Percentiles rank a stretch among this genome's conserved stretches.
phyloP scores from a whole-genome alignment of 2,113 vertebrate genomes.

The Lophotis ruficrista region DNA sequence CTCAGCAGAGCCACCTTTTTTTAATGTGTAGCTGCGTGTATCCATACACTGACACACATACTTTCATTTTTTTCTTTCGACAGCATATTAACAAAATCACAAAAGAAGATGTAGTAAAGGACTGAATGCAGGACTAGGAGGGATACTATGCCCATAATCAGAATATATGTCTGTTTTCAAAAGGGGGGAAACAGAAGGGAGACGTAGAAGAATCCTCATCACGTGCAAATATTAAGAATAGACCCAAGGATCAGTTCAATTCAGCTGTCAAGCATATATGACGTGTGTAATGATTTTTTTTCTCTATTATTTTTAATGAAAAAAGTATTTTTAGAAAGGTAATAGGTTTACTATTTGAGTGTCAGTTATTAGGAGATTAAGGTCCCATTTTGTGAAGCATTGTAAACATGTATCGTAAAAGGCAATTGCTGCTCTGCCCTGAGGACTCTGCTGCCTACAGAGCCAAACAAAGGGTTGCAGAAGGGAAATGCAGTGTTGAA shows the following conservation, averaged over 20 bases:
- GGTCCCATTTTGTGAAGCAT: neutral
- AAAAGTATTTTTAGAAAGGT: neutral
- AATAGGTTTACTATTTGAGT: neutral
- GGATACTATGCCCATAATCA: neutral
- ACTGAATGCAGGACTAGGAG: neutral
- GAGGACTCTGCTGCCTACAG: neutral
- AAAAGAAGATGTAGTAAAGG: neutral
- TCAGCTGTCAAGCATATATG: neutral
- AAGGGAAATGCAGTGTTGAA: neutral
- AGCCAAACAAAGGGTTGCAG: neutral
- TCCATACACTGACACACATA: too few relatives aligned
- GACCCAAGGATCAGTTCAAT: neutral
- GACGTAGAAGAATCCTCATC: neutral
- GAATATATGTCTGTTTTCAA: neutral
- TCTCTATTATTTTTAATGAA: neutral
- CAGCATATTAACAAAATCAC: neutral
- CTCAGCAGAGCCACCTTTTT: neutral
- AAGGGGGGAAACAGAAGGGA: neutral
- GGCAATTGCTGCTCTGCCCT: neutral
- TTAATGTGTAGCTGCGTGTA: neutral
- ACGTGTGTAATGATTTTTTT: neutral
- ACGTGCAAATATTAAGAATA: neutral
- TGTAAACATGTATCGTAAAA: neutral
- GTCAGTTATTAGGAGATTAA: neutral
- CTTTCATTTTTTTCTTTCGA: neutral